These are phyloP conservation scores for Caenorhabditis inopinata DNA, from an alignment of 1,140 invertebrate species.

Conservation along the genomic window DNA sequence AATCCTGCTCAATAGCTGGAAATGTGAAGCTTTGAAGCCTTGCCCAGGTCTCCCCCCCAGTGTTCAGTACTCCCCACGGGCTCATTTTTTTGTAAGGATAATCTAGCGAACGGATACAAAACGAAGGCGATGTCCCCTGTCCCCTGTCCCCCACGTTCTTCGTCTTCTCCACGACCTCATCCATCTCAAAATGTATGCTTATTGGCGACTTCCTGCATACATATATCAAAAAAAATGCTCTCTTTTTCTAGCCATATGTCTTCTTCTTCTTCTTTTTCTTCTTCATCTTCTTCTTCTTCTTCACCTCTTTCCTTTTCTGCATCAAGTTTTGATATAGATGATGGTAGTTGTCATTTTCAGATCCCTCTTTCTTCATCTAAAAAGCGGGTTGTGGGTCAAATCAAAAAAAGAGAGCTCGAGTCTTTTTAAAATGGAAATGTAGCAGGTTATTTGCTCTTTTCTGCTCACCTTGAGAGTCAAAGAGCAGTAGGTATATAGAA, in stretches of 20 bases:
- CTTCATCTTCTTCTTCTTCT: too few relatives aligned
- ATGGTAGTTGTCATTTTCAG: too few relatives aligned
- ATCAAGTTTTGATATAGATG: background rate
- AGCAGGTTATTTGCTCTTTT: background rate
- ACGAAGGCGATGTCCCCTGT: background rate
- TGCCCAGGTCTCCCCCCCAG: too few relatives aligned
- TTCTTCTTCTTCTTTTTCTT: constrained; percentile 3
- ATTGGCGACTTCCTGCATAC: constrained; percentile 27
- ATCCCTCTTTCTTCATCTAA: background rate
- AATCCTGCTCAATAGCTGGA: too few relatives aligned
- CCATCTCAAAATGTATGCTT: constrained; percentile 28
- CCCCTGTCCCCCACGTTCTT: background rate
- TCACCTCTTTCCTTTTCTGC: background rate
- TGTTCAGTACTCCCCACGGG: background rate
- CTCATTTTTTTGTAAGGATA: background rate
- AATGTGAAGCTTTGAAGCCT: too few relatives aligned
- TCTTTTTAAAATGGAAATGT: background rate
- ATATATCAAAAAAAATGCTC: constrained; percentile 11
- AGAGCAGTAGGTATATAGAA: background rate
- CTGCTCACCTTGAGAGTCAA: background rate
- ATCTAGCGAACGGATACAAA: constrained; percentile 19
- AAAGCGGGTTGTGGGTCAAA: background rate
- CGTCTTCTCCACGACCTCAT: background rate
- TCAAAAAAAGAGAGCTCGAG: too few relatives aligned
- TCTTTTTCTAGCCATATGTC: background rate